phyloP scores from a whole-genome alignment of 1,140 invertebrate genomes.

The Octopus sinensis region DNA sequence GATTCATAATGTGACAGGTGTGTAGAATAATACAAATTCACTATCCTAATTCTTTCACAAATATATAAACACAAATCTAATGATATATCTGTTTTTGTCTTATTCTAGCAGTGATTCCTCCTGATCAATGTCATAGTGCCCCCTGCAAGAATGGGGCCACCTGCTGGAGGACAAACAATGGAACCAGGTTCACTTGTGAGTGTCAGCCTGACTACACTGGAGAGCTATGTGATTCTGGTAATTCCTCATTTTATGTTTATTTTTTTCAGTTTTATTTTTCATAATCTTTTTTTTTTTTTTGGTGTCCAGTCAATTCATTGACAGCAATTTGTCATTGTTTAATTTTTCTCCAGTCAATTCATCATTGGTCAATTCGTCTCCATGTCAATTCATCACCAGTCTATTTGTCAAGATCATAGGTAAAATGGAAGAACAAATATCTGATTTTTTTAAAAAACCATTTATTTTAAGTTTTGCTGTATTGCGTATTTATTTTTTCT shows the following conservation, averaged over 20 bases:
- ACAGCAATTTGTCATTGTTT: neutral
- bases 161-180: constrained; percentile 51
- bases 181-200: constrained; percentile 26
- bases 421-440: neutral
- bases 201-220: constrained; percentile 40
- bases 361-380: neutral
- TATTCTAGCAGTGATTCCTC: too few species aligned
- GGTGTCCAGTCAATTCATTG: neutral
- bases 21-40: too few species aligned
- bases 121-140: neutral
- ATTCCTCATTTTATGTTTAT: constrained; percentile 31
- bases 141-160: constrained; percentile 40
- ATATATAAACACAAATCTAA: too few species aligned
- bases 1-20: too few species aligned
- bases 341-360: neutral
- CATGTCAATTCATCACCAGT: neutral
- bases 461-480: too few species aligned
- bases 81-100: too few species aligned
- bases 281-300: neutral
- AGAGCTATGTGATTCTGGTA: constrained; percentile 47
- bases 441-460: too few species aligned
- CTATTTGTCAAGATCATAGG: constrained; percentile 11
- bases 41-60: too few species aligned
- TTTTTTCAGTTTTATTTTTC: neutral
- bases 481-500: too few species aligned